Conservation (phyloP, 2,797 vertebrate genomes). For the Forpus xanthops region DNA sequence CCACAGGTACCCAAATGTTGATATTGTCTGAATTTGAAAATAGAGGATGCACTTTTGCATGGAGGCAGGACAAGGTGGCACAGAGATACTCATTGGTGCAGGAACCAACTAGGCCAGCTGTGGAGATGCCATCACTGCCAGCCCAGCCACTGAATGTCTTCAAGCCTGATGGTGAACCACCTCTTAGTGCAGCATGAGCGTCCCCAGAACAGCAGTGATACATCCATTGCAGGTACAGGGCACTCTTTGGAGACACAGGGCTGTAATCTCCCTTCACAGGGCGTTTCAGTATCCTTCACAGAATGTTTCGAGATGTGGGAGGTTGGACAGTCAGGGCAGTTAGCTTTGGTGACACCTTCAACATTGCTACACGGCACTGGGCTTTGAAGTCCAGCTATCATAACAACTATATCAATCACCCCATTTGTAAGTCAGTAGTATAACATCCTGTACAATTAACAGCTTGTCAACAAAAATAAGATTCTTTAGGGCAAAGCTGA, state of each 20-base stretch:
- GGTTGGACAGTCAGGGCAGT: background rate
- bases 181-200: rapidly evolving
- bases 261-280: background rate
- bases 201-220: background rate
- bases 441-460: background rate
- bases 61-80: background rate
- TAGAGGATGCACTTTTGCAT: background rate
- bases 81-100: background rate
- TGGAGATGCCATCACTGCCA: background rate
- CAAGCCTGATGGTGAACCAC: background rate
- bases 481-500: background rate
- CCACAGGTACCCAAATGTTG: background rate
- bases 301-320: background rate
- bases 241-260: background rate
- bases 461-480: background rate
- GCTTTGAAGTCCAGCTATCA: background rate
- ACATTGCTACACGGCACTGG: background rate
- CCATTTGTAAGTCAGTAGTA: background rate
- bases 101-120: background rate
- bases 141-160: rapidly evolving
- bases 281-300: background rate
- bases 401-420: background rate
- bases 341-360: rapidly evolving
- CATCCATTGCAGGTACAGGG: background rate
- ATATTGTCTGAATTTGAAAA: background rate